Percentiles rank a stretch among this genome's conserved stretches.
phyloP scores from a whole-genome alignment of 2,888 invertebrate species.

The Stenchaetothrips biformis region DNA sequence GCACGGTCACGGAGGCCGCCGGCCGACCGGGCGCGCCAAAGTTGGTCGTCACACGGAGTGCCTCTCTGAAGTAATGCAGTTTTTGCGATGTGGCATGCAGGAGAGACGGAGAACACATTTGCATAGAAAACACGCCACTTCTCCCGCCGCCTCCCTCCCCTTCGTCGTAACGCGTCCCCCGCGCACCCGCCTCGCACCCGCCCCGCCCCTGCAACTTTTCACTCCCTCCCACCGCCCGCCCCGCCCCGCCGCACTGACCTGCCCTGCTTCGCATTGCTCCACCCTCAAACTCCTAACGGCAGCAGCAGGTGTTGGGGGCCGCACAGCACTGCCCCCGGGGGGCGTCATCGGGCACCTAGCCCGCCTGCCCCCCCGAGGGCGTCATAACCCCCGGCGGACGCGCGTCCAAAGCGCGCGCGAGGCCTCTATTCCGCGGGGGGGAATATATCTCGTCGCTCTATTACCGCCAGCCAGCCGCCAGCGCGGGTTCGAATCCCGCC shows the following conservation, averaged over 20 bases:
- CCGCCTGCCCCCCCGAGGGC: too few species aligned
- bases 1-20: background rate
- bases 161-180: background rate
- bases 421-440: too few species aligned
- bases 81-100: slow-evolving; percentile 13
- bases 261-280: background rate
- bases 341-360: too few species aligned
- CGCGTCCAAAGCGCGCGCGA: too few species aligned
- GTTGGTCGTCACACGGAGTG: background rate
- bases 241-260: background rate
- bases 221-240: background rate
- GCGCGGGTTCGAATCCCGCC: too few species aligned
- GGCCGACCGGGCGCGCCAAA: background rate
- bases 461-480: too few species aligned
- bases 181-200: background rate
- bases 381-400: too few species aligned
- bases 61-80: slow-evolving; percentile 17
- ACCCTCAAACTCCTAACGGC: background rate
- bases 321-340: background rate
- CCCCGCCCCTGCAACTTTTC: background rate
- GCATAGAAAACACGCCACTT: slow-evolving; percentile 22
- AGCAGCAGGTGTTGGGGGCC: background rate
- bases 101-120: slow-evolving; percentile 10
- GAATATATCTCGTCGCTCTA: too few species aligned
- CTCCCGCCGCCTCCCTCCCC: background rate